Evolutionary conservation across 64 coral and sea anemone genomes (phyloP).

Genomic region (Stichodactyla helianthus): DNA sequence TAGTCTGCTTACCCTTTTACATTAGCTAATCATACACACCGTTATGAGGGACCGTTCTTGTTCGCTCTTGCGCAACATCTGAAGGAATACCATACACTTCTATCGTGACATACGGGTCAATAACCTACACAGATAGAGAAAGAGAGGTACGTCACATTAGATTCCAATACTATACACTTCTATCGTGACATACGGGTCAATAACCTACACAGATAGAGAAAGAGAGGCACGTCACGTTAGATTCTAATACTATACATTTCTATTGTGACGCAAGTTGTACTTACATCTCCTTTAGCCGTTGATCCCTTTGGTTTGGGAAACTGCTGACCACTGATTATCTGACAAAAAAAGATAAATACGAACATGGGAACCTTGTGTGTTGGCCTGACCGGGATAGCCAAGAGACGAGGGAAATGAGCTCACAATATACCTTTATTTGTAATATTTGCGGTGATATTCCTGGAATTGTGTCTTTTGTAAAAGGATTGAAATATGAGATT

Average conservation of each 20-base stretch:
- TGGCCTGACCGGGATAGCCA: not conserved
- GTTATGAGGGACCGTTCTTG: slow-evolving; percentile 91
- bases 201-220: not conserved
- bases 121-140: slow-evolving; percentile 48
- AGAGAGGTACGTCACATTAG: not conserved
- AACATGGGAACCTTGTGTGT: not conserved
- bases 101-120: slow-evolving; percentile 87
- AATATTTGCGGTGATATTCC: slow-evolving; percentile 92
- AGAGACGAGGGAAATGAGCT: not conserved
- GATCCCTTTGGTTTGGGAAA: slow-evolving; percentile 97
- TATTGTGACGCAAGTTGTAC: not conserved
- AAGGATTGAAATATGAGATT: slow-evolving; percentile 95
- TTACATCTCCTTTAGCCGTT: slow-evolving; percentile 93
- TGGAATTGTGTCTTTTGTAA: slow-evolving; percentile 81
- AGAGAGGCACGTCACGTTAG: no score
- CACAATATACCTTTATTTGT: slow-evolving; percentile 69
- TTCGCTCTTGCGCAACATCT: slow-evolving; percentile 74
- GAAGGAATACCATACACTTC: slow-evolving; percentile 91
- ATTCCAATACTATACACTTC: not conserved
- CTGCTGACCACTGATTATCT: slow-evolving; percentile 99
- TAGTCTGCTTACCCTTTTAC: no score
- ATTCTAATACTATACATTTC: not conserved
- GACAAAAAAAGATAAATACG: not conserved
- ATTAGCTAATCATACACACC: slow-evolving; percentile 24
- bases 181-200: not conserved